phyloP scores from a whole-genome alignment of 1,140 invertebrate genomes.

The Zelostemma sp. region DNA sequence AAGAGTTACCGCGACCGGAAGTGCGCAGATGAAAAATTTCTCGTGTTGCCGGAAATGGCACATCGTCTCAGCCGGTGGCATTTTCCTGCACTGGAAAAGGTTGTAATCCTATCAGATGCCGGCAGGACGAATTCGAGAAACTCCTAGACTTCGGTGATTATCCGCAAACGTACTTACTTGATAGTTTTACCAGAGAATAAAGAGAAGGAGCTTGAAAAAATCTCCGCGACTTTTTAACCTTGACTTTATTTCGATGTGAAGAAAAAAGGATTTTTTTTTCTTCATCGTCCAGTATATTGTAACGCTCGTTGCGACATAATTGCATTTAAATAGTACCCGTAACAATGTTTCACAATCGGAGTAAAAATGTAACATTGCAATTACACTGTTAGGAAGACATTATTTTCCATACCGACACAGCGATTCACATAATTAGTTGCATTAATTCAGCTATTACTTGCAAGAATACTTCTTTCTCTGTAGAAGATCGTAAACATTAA shows the following conservation, averaged over 20 bases:
- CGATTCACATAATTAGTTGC: conserved; percentile 9
- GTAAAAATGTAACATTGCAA: conserved; percentile 26
- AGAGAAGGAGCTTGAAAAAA: too few species aligned
- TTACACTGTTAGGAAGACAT: neutral
- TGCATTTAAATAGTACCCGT: conserved; percentile 42
- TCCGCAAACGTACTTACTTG: too few species aligned
- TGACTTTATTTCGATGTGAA: conserved; percentile 39
- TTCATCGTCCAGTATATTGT: conserved; percentile 37
- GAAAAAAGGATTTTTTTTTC: conserved; percentile 24
- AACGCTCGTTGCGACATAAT: conserved; percentile 47
- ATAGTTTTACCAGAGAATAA: too few species aligned
- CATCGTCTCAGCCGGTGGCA: neutral
- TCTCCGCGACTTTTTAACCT: conserved; percentile 46
- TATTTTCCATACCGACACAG: too few species aligned
- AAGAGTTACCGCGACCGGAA: neutral
- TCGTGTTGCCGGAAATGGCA: neutral
- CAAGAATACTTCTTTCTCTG: neutral
- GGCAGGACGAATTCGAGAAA: neutral
- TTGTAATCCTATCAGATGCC: neutral
- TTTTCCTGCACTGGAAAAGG: neutral
- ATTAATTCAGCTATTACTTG: neutral
- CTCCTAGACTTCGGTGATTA: too few species aligned
- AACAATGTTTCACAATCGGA: conserved; percentile 29
- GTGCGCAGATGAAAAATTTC: neutral
- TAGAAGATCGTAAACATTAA: neutral